These are phyloP conservation scores for Coracopsis vasa DNA, from an alignment of 2,113 vertebrate genomes.

Conservation along the genomic window DNA sequence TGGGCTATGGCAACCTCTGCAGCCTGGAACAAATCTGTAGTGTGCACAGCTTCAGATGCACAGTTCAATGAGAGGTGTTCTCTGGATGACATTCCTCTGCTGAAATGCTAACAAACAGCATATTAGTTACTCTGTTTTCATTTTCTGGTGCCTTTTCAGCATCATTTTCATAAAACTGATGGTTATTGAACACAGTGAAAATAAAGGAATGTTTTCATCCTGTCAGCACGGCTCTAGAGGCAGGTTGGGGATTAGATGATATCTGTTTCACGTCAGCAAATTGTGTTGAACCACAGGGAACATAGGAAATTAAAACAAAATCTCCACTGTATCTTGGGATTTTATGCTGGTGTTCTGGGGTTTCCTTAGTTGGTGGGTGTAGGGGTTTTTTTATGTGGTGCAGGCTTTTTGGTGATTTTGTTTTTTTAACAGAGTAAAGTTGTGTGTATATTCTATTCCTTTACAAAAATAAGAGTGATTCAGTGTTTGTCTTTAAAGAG, in stretches of 20 bases:
- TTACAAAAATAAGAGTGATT: neutral
- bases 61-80: accelerated
- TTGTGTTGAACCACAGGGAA: neutral
- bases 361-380: neutral
- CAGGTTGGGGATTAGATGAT: neutral
- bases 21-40: neutral
- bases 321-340: neutral
- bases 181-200: neutral
- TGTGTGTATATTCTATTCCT: neutral
- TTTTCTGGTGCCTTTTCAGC: neutral
- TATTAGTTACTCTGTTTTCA: neutral
- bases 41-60: neutral
- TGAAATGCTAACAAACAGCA: neutral
- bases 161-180: neutral
- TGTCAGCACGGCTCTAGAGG: neutral
- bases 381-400: neutral
- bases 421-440: neutral
- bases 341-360: neutral
- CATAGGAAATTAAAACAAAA: neutral
- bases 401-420: accelerated
- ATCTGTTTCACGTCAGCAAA: neutral
- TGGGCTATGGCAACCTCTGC: neutral
- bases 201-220: neutral
- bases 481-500: neutral
- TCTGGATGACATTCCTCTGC: neutral